These are phyloP conservation scores for Thamnophis sirtalis DNA, from an alignment of 2,113 vertebrate genomes.

Conservation along the genomic window DNA sequence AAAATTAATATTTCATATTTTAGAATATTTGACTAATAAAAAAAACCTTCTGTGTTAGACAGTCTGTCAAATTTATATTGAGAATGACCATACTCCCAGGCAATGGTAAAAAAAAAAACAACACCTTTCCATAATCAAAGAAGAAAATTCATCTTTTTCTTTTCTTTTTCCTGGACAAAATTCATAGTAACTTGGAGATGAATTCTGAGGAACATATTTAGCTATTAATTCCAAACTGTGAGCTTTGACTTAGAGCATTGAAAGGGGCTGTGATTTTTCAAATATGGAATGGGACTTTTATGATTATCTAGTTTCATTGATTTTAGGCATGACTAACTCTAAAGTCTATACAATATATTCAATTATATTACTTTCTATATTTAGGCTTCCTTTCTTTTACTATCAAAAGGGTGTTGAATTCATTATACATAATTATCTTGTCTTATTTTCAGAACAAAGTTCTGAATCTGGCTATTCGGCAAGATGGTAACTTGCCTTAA, in stretches of 20 bases:
- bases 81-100: neutral
- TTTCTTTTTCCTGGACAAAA: neutral
- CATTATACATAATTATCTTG: neutral
- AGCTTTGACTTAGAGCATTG: neutral
- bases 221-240: neutral
- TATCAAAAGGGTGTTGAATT: neutral
- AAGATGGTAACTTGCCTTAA: neutral
- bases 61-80: neutral
- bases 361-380: neutral
- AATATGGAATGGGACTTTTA: neutral
- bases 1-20: constrained; percentile 38
- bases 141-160: neutral
- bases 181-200: neutral
- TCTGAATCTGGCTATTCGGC: neutral
- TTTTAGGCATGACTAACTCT: neutral
- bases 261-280: neutral
- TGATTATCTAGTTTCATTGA: neutral
- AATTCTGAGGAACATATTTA: neutral
- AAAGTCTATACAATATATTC: neutral
- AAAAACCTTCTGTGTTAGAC: constrained; percentile 8
- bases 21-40: neutral
- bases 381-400: neutral
- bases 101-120: neutral
- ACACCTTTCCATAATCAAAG: neutral
- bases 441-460: neutral